Evolutionary conservation across 2,113 vertebrate species (phyloP).

Genomic region (Lagopus muta): DNA sequence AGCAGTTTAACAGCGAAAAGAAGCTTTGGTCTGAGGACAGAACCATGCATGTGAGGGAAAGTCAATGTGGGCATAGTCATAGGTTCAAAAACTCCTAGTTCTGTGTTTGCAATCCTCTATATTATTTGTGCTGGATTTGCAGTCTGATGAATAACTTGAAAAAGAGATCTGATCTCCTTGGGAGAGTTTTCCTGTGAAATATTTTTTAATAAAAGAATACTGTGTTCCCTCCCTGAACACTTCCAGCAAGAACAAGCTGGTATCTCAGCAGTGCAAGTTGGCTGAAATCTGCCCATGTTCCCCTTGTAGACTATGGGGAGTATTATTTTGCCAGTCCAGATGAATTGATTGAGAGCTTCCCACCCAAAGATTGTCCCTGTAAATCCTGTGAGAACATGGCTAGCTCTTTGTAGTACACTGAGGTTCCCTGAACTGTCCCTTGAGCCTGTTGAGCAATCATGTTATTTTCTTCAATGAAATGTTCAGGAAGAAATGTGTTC

Average conservation of each 20-base stretch:
- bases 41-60: background rate
- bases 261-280: background rate
- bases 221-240: background rate
- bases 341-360: background rate
- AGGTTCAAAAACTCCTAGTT: background rate
- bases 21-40: background rate
- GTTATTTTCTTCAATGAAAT: conserved; percentile 66
- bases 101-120: background rate
- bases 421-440: conserved; percentile 47
- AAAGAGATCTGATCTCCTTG: conserved; percentile 1
- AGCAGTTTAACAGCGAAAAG: background rate
- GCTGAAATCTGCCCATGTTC: background rate
- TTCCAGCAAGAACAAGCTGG: background rate
- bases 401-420: conserved; percentile 33
- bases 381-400: conserved; percentile 41
- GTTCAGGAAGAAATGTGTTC: conserved; percentile 47
- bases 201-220: background rate
- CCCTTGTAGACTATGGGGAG: background rate
- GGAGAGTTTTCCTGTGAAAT: conserved; percentile 40
- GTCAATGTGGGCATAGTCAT: background rate
- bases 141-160: background rate
- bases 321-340: background rate
- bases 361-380: background rate
- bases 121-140: background rate
- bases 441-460: conserved; percentile 61